These are phyloP conservation scores for Mizuhopecten yessoensis DNA, from an alignment of 1,140 invertebrate species.

Conservation along the genomic window DNA sequence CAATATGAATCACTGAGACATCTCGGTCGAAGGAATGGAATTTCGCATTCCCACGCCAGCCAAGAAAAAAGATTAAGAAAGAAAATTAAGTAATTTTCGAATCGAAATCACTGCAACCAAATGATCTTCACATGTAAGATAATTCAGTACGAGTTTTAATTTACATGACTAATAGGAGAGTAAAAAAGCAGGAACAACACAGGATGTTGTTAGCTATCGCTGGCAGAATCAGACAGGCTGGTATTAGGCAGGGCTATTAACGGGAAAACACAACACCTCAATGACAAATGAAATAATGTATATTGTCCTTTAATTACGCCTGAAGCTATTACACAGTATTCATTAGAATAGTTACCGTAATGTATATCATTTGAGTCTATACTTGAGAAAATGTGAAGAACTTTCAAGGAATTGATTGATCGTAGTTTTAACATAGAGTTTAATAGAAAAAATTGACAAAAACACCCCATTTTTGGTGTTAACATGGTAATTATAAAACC, in stretches of 20 bases:
- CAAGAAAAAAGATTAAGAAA: constrained; percentile 8
- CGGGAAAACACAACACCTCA: neutral
- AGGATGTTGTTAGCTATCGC: neutral
- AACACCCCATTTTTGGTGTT: too few relatives aligned
- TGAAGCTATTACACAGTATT: neutral
- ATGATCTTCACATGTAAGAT: neutral
- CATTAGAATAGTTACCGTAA: neutral
- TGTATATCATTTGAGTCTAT: neutral
- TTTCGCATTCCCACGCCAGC: neutral
- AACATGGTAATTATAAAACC: neutral
- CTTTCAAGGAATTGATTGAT: neutral
- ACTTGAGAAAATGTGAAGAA: neutral
- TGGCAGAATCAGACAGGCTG: neutral
- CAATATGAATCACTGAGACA: neutral
- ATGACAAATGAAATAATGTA: neutral
- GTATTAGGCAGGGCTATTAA: neutral
- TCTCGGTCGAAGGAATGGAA: neutral
- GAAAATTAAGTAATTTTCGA: constrained; percentile 39
- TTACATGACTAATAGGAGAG: neutral
- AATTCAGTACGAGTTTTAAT: neutral
- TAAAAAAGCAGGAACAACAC: neutral
- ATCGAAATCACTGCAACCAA: constrained; percentile 4
- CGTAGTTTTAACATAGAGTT: too few relatives aligned
- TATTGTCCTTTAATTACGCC: neutral
- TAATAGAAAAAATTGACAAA: too few relatives aligned